These are phyloP conservation scores for Drosophila neutralis DNA, from an alignment of 2,888 invertebrate species.

Conservation along the genomic window DNA sequence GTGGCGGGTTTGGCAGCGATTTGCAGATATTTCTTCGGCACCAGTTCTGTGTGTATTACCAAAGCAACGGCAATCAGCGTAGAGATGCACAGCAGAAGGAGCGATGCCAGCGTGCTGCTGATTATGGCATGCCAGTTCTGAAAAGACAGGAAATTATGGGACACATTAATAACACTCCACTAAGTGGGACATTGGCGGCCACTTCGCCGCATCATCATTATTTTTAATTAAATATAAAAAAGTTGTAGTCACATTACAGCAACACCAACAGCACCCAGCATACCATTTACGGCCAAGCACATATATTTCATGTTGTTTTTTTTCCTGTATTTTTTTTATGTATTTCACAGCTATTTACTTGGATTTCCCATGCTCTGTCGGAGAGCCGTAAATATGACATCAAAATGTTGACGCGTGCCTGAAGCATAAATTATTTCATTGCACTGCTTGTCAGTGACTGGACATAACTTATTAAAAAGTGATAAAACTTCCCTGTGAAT, in stretches of 20 bases:
- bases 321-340: conserved; percentile 3
- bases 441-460: conserved; percentile 34
- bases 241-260: conserved; percentile 57
- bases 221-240: conserved; percentile 76
- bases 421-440: conserved; percentile 61
- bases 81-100: conserved; percentile 88
- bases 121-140: conserved; percentile 87
- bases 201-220: conserved; percentile 69
- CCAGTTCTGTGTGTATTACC: conserved; percentile 84
- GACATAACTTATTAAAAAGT: conserved; percentile 72
- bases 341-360: conserved; percentile 56
- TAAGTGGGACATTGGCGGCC: conserved; percentile 42
- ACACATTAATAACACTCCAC: conserved; percentile 67
- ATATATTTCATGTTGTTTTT: conserved; percentile 7
- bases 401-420: conserved; percentile 51
- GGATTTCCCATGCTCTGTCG: conserved; percentile 27
- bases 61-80: conserved; percentile 86
- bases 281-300: conserved; percentile 31
- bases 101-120: conserved; percentile 87
- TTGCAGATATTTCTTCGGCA: conserved; percentile 82
- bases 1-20: conserved; percentile 60
- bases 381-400: conserved; percentile 59
- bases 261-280: conserved; percentile 6
- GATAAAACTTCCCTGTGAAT: conserved; percentile 50
- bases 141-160: conserved; percentile 70